Conservation (phyloP, 2,797 vertebrate species). For the Sebastes aleutianus region DNA sequence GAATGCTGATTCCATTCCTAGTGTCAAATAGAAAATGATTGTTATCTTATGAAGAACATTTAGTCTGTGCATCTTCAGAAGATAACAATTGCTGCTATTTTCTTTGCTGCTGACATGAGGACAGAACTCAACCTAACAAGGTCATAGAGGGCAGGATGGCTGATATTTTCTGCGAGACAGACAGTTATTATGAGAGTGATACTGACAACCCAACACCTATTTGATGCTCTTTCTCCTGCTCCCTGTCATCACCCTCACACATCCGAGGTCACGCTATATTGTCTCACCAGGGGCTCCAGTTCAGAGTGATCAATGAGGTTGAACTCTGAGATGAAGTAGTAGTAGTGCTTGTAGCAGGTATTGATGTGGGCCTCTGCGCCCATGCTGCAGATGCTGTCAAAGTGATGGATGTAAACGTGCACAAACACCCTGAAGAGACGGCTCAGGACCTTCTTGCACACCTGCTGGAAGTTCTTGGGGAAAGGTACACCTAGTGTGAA, state of each 20-base stretch:
- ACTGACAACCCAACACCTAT: not conserved
- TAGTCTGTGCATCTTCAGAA: not conserved
- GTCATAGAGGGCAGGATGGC: not conserved
- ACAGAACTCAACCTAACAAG: not conserved
- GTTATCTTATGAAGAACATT: conserved; percentile 1
- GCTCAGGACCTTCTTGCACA: conserved; percentile 98
- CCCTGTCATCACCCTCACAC: not conserved
- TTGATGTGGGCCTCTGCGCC: conserved; percentile 98
- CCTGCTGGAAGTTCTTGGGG: conserved; percentile 98
- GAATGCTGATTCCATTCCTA: not conserved
- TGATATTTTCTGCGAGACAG: not conserved
- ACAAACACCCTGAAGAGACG: conserved; percentile 98
- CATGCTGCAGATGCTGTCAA: conserved; percentile 96
- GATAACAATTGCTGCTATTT: not conserved
- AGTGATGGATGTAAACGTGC: conserved; percentile 99
- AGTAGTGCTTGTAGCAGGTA: conserved; percentile 99
- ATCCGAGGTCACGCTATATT: not conserved
- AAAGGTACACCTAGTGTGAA: conserved; percentile 90
- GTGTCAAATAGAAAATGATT: conserved; percentile 1
- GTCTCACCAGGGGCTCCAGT: conserved; percentile 94
- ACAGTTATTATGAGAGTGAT: not conserved
- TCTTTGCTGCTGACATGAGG: not conserved
- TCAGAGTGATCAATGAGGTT: conserved; percentile 94
- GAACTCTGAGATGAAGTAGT: conserved; percentile 97
- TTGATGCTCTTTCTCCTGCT: not conserved